Evolutionary conservation across 2,797 vertebrate species (phyloP), one percentile per base, ranked within the genome.

Genomic region (Chaetophractus vellerosus): DNA sequence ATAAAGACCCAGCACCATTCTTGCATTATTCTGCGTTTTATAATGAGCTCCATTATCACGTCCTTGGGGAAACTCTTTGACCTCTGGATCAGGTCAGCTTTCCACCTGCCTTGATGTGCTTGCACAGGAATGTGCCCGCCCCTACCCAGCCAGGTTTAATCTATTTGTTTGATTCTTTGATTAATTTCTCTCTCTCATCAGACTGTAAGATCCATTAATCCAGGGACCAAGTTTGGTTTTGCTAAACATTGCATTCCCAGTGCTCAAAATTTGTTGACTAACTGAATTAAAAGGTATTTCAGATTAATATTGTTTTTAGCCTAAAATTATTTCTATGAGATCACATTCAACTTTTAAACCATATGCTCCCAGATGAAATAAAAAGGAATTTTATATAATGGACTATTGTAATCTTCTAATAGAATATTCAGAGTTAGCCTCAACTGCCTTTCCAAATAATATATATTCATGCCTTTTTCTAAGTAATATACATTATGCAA

Each of bases 381-480:
- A 91, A 93, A 87, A 80, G 72, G 21, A 91, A 90, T 24, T 90
- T 91, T 88, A 80, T 63, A 38, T 68, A 59, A 76, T 41, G 8
- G 24, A 64, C 19, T 68, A 38, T 28, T 81, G 0, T 41, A 92
- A 59, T 50, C 31, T 61, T 41, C n/a, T 75, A 45, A 79, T 5
- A 57, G 31, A 23, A 31, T 10, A 66, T 0, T 11, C 10, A 57
- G 14, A 52, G 11, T 28, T 63, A 31, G 16, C 41, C 81, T 88
- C 6, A 66, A 19, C 38, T 64, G 10, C 18, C 36, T 90, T 91
- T 88, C 36, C 52, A 91, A 87, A 63, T 75, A 80, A 87, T 71
- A 48, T 61, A 5, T 75, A 72, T 82, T 74, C 28, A 71, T 9
- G 14, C 14, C 76, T 24, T 64, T 96, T 96, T 85, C 48, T 88